A percentile compares a stretch with the other conserved stretches of the same genome.
phyloP scores from a whole-genome alignment of 2,888 invertebrate species.

The Euspilapteryx auroguttella region DNA sequence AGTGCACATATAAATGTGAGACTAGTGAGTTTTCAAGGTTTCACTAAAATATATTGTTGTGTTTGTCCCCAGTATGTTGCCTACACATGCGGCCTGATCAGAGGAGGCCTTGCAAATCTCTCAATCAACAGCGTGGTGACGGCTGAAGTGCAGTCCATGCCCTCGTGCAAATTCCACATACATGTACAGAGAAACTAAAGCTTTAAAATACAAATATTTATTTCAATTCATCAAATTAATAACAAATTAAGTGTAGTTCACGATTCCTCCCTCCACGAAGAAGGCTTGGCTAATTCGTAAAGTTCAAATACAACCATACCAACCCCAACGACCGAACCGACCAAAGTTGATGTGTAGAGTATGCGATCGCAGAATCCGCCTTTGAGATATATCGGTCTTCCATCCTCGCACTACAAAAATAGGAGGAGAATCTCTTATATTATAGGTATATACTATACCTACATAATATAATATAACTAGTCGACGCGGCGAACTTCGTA shows the following conservation, averaged over 20 bases:
- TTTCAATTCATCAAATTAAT: too few species aligned
- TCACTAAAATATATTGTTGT: not conserved
- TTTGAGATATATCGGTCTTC: slow-evolving; percentile 26
- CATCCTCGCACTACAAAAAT: slow-evolving; percentile 21
- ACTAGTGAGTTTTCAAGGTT: too few species aligned
- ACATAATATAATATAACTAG: too few species aligned
- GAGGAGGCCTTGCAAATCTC: slow-evolving; percentile 93
- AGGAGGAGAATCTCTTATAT: too few species aligned
- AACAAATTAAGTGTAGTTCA: too few species aligned
- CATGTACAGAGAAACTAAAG: slow-evolving; percentile 76
- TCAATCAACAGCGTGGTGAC: slow-evolving; percentile 93
- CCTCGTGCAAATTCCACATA: slow-evolving; percentile 90
- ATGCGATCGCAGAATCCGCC: slow-evolving; percentile 22
- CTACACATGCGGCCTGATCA: slow-evolving; percentile 92
- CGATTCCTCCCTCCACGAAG: slow-evolving; percentile 19
- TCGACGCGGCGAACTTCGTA: too few species aligned
- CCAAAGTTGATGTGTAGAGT: slow-evolving; percentile 16
- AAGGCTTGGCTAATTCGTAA: slow-evolving; percentile 16
- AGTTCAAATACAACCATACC: slow-evolving; percentile 9
- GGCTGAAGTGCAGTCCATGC: slow-evolving; percentile 91
- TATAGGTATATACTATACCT: too few species aligned
- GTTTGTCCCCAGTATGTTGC: slow-evolving; percentile 73
- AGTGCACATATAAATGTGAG: not conserved
- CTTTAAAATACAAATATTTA: slow-evolving; percentile 5
- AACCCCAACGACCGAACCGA: slow-evolving; percentile 12